Percentiles rank a stretch among this genome's conserved stretches.
These are phyloP conservation scores for Dendrocopos noguchii DNA, from an alignment of 2,113 vertebrate species.

Conservation along the genomic window DNA sequence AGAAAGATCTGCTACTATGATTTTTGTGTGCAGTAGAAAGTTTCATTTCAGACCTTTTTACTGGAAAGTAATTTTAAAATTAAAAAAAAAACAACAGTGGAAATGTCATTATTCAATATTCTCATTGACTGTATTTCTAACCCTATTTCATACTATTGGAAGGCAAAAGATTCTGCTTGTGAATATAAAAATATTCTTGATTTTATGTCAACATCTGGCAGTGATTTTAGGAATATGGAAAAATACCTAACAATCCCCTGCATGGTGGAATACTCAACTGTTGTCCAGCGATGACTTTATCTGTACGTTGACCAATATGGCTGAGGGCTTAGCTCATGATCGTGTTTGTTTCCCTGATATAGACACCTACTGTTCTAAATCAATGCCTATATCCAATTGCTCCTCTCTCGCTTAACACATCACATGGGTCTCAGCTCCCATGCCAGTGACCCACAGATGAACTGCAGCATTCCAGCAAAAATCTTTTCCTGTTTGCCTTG, in stretches of 20 bases:
- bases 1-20: neutral
- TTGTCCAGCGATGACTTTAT: rapidly evolving
- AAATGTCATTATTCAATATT: neutral
- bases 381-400: neutral
- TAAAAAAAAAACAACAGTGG: neutral
- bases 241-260: neutral
- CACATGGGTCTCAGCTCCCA: neutral
- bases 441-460: neutral
- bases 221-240: neutral
- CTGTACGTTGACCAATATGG: neutral
- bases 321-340: neutral
- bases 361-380: neutral
- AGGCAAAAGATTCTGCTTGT: neutral
- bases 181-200: neutral
- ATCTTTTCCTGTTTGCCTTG: neutral
- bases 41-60: neutral
- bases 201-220: neutral
- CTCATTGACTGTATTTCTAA: neutral
- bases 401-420: slow-evolving; percentile 26
- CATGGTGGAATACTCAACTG: neutral
- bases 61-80: neutral
- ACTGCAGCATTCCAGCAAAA: slow-evolving; percentile 17
- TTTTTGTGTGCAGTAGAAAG: neutral
- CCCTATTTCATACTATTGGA: neutral
- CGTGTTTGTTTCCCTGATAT: neutral